Evolutionary conservation across 1,140 invertebrate genomes (phyloP).

Genomic region (Aphaenogaster rudis): DNA sequence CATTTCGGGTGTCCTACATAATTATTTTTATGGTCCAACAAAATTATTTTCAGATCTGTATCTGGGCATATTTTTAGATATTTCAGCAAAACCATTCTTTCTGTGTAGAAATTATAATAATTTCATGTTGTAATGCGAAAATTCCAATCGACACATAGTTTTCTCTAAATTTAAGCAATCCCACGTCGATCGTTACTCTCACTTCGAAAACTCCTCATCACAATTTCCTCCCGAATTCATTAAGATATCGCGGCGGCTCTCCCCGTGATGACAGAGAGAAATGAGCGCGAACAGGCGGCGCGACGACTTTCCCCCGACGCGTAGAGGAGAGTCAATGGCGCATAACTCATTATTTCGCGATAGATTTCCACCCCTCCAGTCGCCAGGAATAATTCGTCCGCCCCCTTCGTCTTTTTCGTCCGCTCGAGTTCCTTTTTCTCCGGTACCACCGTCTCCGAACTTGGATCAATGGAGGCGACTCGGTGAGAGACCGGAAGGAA

Average conservation of each 20-base stretch:
- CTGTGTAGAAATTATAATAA: not conserved
- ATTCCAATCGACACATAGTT: not conserved
- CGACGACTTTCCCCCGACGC: constrained; percentile 38
- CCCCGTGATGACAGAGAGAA: constrained; percentile 63
- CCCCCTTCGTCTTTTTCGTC: not conserved
- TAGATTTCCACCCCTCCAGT: constrained; percentile 48
- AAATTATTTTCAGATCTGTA: no score
- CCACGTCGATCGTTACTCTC: constrained; percentile 32
- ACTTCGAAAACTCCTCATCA: constrained; percentile 8
- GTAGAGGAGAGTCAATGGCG: constrained; percentile 45
- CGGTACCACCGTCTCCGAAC: constrained; percentile 54
- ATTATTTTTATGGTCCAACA: no score
- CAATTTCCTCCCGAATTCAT: constrained; percentile 55
- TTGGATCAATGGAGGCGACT: constrained; percentile 61
- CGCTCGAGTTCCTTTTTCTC: constrained; percentile 25
- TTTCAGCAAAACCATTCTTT: no score
- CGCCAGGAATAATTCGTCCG: constrained; percentile 48
- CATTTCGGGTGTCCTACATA: no score
- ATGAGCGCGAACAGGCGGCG: constrained; percentile 55
- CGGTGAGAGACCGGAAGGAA: constrained; percentile 64
- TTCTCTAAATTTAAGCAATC: constrained; percentile 25
- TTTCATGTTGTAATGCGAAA: not conserved
- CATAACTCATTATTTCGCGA: constrained; percentile 70
- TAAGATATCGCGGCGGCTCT: constrained; percentile 26
- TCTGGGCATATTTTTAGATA: no score